Evolutionary conservation across 2,797 vertebrate genomes (phyloP).

Genomic region (Smutsia temminckii): DNA sequence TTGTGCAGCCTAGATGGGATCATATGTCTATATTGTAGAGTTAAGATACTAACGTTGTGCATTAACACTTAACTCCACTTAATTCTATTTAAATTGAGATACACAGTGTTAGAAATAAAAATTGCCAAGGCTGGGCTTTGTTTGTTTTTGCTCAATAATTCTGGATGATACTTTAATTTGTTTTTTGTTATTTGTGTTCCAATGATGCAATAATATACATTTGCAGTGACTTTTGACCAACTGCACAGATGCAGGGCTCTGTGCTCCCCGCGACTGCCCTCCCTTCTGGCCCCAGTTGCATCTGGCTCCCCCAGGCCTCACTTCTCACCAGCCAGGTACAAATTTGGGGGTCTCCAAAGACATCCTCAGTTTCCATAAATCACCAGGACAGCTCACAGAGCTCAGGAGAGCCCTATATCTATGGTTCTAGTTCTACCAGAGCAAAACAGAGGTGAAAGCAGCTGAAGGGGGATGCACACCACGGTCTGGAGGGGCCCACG

Average conservation of each 20-base stretch:
- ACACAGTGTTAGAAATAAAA: fast-evolving
- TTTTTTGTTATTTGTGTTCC: neutral
- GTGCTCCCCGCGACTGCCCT: fast-evolving
- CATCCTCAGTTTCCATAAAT: fast-evolving
- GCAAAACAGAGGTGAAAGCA: fast-evolving
- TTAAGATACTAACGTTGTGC: neutral
- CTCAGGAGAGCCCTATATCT: fast-evolving
- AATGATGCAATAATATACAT: no score
- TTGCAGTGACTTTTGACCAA: neutral
- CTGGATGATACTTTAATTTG: neutral
- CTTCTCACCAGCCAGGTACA: fast-evolving
- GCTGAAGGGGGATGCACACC: fast-evolving
- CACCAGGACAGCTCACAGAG: fast-evolving
- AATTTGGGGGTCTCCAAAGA: fast-evolving
- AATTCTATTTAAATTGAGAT: neutral
- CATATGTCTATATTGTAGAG: fast-evolving
- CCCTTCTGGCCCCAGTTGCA: fast-evolving
- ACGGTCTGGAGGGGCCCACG: fast-evolving
- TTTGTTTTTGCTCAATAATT: fast-evolving
- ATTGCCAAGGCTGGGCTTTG: fast-evolving
- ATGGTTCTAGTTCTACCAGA: fast-evolving
- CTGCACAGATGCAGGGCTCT: fast-evolving
- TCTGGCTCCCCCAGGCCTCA: fast-evolving
- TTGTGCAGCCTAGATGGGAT: neutral
- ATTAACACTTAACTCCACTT: neutral